A percentile compares a stretch with the other conserved stretches of the same genome.
Evolutionary conservation across 2,888 invertebrate species (phyloP).

Genomic region (Erannis defoliaria): DNA sequence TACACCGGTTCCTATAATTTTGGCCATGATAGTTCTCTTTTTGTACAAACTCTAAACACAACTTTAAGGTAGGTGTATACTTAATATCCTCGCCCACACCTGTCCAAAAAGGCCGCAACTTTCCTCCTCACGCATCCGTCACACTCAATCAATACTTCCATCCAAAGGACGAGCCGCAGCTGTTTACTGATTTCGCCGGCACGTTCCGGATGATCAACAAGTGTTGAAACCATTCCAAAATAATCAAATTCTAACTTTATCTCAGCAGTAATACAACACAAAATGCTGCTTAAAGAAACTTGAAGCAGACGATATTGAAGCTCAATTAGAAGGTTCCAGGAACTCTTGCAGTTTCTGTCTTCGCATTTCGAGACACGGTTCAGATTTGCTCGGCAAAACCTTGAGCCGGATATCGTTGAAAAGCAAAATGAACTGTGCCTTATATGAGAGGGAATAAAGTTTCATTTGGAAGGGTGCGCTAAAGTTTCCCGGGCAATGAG

Average conservation of each 20-base stretch:
- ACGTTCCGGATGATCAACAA: slow-evolving; percentile 45
- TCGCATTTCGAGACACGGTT: slow-evolving; percentile 21
- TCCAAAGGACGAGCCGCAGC: slow-evolving; percentile 39
- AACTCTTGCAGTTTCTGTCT: slow-evolving; percentile 3
- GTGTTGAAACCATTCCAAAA: slow-evolving; percentile 20
- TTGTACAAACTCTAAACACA: no score
- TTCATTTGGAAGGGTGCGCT: background rate
- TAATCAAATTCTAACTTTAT: slow-evolving; percentile 22
- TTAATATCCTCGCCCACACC: slow-evolving; percentile 11
- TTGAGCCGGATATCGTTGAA: slow-evolving; percentile 11
- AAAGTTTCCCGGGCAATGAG: slow-evolving; percentile 42
- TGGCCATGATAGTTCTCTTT: no score
- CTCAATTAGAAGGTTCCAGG: slow-evolving; percentile 7
- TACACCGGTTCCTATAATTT: no score
- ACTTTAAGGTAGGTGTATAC: background rate
- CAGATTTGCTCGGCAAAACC: slow-evolving; percentile 8
- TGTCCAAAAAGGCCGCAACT: slow-evolving; percentile 28
- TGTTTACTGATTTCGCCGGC: slow-evolving; percentile 37
- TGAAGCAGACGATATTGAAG: slow-evolving; percentile 8
- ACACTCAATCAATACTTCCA: slow-evolving; percentile 42
- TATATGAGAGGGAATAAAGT: slow-evolving; percentile 10
- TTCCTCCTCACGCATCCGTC: slow-evolving; percentile 28
- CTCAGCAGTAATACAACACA: background rate
- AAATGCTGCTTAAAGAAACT: slow-evolving; percentile 3
- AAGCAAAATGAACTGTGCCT: slow-evolving; percentile 17